Evolutionary conservation across 2,113 vertebrate species (phyloP).

Genomic region (Hydrochoerus hydrochaeris): DNA sequence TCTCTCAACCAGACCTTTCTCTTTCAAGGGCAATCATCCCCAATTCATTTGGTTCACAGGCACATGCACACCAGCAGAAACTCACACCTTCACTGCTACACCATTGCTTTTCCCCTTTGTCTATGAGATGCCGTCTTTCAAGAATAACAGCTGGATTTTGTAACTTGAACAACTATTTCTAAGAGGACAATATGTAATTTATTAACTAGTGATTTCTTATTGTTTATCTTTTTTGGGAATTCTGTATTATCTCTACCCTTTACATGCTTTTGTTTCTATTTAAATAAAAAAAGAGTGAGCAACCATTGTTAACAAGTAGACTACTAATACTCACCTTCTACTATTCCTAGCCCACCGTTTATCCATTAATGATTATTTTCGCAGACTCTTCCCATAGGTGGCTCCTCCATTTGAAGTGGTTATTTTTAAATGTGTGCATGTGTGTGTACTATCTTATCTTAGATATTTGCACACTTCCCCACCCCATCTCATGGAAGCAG

Average conservation of each 20-base stretch:
- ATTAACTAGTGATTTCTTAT: no score
- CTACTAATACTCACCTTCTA: constrained; percentile 48
- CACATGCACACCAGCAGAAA: neutral
- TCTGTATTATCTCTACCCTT: no score
- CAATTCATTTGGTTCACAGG: neutral
- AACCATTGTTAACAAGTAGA: constrained; percentile 43
- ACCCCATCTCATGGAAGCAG: constrained; percentile 72
- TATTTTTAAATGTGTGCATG: constrained; percentile 62
- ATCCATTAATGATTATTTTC: constrained; percentile 64
- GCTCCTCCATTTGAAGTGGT: constrained; percentile 30
- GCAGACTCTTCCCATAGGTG: constrained; percentile 61
- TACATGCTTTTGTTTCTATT: no score
- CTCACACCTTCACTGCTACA: neutral
- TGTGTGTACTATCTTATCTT: constrained; percentile 43
- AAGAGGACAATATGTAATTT: no score
- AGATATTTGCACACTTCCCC: neutral
- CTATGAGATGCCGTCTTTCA: neutral
- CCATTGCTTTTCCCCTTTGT: neutral
- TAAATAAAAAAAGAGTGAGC: constrained; percentile 71
- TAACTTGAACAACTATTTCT: no score
- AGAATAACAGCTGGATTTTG: no score
- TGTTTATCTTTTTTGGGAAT: no score
- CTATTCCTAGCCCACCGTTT: constrained; percentile 51
- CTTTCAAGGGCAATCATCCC: neutral
- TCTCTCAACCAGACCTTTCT: neutral